phyloP scores from a whole-genome alignment of 92 coral and sea anemone genomes.

The Heteractis magnifica region DNA sequence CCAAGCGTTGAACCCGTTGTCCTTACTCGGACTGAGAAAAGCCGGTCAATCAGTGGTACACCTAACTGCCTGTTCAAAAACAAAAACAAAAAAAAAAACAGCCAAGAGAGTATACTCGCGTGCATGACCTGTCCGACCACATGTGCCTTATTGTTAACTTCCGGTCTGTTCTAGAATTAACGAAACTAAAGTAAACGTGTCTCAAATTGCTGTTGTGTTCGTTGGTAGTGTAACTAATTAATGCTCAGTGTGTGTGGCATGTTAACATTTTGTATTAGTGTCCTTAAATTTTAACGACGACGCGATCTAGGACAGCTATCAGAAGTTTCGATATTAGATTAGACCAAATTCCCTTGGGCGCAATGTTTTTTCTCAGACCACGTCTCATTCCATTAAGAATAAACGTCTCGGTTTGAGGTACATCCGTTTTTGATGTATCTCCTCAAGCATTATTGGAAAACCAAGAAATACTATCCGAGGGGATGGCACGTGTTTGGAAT shows the following conservation, averaged over 20 bases:
- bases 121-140: conserved; percentile 45
- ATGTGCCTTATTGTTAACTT: conserved; percentile 23
- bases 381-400: no score
- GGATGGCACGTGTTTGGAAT: no score
- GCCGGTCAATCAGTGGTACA: conserved; percentile 38
- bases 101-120: conserved; percentile 32
- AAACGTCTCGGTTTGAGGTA: no score
- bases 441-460: no score
- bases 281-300: no score
- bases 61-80: conserved; percentile 9
- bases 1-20: neutral
- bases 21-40: conserved; percentile 15
- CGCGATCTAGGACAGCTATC: no score
- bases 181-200: neutral
- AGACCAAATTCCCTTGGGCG: no score
- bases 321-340: no score
- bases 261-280: no score
- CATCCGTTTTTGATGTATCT: no score
- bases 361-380: no score
- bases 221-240: neutral
- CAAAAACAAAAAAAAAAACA: neutral
- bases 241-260: neutral
- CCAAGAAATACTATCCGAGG: no score
- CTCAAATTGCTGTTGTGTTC: neutral
- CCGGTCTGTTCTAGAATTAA: neutral